Percentiles rank a stretch among this genome's conserved stretches.
These are phyloP conservation scores for Triplophysa dalaica DNA, from an alignment of 2,113 vertebrate species.

Conservation along the genomic window DNA sequence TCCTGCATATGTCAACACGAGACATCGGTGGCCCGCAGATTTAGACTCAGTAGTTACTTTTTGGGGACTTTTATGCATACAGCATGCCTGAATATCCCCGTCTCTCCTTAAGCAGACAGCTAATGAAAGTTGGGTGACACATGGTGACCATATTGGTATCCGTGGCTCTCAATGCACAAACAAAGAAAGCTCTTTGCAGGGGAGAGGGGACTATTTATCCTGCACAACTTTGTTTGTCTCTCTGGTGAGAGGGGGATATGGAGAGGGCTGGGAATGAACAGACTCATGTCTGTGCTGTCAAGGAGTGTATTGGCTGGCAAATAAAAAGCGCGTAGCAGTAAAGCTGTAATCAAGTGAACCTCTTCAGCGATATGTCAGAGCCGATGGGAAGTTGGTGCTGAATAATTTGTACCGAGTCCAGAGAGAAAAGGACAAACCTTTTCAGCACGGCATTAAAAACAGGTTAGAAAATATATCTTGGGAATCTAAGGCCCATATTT, in stretches of 20 bases:
- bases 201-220: constrained; percentile 43
- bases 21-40: too few species aligned
- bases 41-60: background rate
- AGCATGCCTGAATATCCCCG: constrained; percentile 12
- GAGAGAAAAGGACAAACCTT: background rate
- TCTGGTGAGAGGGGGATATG: background rate
- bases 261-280: constrained; percentile 31
- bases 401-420: background rate
- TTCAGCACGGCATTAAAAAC: background rate
- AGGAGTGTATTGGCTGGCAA: constrained; percentile 36
- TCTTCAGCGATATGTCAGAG: constrained; percentile 11
- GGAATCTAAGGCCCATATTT: background rate
- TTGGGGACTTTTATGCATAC: constrained; percentile 20
- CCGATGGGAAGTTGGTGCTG: constrained; percentile 1
- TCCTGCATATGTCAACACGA: background rate
- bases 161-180: constrained; percentile 19
- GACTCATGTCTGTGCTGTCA: constrained; percentile 39
- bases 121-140: constrained; percentile 41
- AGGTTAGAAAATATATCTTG: background rate
- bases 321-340: constrained; percentile 35
- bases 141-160: constrained; percentile 34
- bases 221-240: constrained; percentile 38
- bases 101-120: constrained; percentile 21
- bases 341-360: constrained; percentile 27
- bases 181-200: constrained; percentile 39